phyloP scores from a whole-genome alignment of 2,888 invertebrate species.

The Rotaria magnacalcarata region DNA sequence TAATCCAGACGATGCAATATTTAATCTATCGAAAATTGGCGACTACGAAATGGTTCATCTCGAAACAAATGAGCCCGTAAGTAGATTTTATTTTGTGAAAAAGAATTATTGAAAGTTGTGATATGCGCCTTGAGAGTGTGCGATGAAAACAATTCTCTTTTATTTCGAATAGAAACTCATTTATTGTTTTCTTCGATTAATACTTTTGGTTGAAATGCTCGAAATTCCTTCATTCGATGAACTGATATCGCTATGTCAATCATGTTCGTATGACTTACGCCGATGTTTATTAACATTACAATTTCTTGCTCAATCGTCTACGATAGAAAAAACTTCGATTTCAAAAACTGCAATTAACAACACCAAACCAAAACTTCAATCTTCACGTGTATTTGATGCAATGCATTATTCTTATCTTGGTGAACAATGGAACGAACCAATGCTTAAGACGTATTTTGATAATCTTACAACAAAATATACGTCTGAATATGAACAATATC shows the following conservation, averaged over 20 bases:
- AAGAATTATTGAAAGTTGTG: no score
- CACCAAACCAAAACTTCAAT: not conserved
- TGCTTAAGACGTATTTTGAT: not conserved
- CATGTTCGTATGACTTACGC: slow-evolving; percentile 29
- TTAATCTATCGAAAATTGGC: not conserved
- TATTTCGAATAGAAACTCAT: not conserved
- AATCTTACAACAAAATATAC: not conserved
- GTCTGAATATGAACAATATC: not conserved
- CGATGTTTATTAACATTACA: not conserved
- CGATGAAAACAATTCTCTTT: no score
- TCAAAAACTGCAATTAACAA: not conserved
- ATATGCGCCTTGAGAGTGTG: no score
- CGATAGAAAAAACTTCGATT: not conserved
- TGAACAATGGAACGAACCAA: not conserved
- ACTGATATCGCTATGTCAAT: not conserved
- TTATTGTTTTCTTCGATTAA: slow-evolving; percentile 9
- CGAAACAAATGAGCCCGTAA: not conserved
- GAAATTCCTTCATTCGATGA: slow-evolving; percentile 7
- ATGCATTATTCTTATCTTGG: not conserved
- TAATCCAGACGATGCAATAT: not conserved
- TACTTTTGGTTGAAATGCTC: not conserved
- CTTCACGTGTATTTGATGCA: not conserved
- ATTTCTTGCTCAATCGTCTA: slow-evolving; percentile 23
- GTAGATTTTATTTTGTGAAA: not conserved
- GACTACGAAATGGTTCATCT: not conserved